Base-by-base conservation (phyloP, 2,797 vertebrate genomes). In the Euthynnus affinis region DNA sequence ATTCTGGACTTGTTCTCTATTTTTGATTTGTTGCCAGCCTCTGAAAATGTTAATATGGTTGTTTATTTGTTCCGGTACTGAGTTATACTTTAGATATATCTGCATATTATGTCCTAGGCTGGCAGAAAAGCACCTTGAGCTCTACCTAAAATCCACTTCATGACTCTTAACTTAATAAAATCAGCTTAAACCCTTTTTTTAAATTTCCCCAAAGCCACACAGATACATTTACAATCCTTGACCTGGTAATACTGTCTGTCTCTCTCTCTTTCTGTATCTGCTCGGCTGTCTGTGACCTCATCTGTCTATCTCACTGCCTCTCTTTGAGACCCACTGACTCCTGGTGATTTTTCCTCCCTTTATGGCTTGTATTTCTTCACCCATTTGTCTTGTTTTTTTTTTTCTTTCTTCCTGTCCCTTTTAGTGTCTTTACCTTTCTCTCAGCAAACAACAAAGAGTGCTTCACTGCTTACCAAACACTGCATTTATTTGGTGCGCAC, bases 401-500 rank as follows among this genome's bases (percentile, higher is more conserved):
- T 77, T 52, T 83, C 75, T 52, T 44, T 62, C 81, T 62, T 20
- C 9, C 56, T 64, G 32, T 84, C 71, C 34, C 23, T 29, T 64
- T 72, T n/a, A 42, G 49, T 73, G 42, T 66, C 56, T 71, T 67
- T 61, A 23, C 73, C n/a, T 72, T 76, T 62, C 25, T n/a, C 59
- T 81, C 48, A 64, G 34, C 29, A 3, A 15, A 9, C 17, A 87
- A 78, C 34, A 64, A 46, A 5, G 37, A 61, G 34, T 62, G 48
- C 49, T 57, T 68, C 69, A 59, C 25, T 32, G 52, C 55, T 66
- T 70, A 76, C 37, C 55, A 74, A 81, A 81, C 73, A 74, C 40
- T 74, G 61, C 72, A 78, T 82, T 77, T 51, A 79, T 86, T 67
- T 48, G 53, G n/a, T 2, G 7, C 34, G 42, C 81, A 81, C 74